Base-by-base conservation (phyloP, 2,888 invertebrate genomes). In the Strigamia transsilvanica region DNA sequence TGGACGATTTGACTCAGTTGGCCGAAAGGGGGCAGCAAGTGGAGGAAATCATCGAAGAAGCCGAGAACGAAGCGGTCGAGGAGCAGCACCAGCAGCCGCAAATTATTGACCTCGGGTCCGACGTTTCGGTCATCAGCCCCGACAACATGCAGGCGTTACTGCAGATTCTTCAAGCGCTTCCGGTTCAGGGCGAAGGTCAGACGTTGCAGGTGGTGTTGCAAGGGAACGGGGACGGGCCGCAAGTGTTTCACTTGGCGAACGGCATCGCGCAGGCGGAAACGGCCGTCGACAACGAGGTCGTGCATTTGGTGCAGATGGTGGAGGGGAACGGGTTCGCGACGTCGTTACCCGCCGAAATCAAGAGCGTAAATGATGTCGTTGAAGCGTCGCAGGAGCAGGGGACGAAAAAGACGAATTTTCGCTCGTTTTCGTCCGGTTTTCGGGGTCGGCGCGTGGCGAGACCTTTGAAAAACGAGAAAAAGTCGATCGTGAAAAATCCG, bases 141-240 rank as follows among this genome's bases (percentile, higher is more conserved):
- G 83, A 83, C 9, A 83, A 83, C 42, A 83, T 83, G 83, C 82
- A 83, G 27, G 81, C 82, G 23, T 51, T 83, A 7, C 42, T 83
- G 32, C 83, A 83, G 51, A 82, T 83, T 27, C 73, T 83, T 13
- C 83, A 83, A 73, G 80, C 83, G 10, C 42, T 83, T 21, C 83
- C 83, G n/a, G 34, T 66, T 10, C 80, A 21, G 46, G 27, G 82
- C 9, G 46, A 73, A 80, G 82, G 83, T 10, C 83, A 83, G 23
- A 83, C 83, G 10, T 41, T 83, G n/a, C 82, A 83, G 34, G 82
- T 83, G 32, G 80, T 83, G 10, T 56, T 83, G 12, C 83, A 83
- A 73, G 82, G 81, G 12, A 41, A 34, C 18, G 18, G 23, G 23
- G 61, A 61, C 18, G 61, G 23, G 23, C 61, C 18, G 23, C 61